A percentile compares a stretch with the other conserved stretches of the same genome.
Conservation (phyloP, 2,113 vertebrate genomes). For the Silurus meridionalis region DNA sequence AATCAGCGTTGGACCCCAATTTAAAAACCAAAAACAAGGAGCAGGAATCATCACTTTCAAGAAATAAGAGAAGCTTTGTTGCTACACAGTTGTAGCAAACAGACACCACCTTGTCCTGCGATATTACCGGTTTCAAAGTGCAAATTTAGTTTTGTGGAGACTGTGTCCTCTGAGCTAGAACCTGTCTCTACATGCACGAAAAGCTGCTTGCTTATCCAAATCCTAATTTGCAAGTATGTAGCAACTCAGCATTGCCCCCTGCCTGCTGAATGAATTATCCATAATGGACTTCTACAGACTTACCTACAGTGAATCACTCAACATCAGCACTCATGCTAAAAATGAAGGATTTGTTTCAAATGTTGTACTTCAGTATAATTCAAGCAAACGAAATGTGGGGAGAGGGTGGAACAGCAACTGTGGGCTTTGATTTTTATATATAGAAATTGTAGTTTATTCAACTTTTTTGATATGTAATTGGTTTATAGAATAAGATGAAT, state of each 20-base stretch:
- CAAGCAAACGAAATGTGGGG: background rate
- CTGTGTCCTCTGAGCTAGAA: background rate
- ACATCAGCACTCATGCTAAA: background rate
- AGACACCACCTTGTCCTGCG: background rate
- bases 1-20: background rate
- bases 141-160: background rate
- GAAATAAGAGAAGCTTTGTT: background rate
- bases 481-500: background rate
- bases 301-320: background rate
- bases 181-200: background rate
- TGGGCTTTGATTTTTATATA: background rate
- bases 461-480: slow-evolving; percentile 6
- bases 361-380: background rate
- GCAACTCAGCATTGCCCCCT: slow-evolving; percentile 19
- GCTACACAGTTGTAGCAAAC: background rate
- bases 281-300: background rate
- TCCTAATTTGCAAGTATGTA: background rate
- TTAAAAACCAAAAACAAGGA: background rate
- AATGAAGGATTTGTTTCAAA: slow-evolving; percentile 17
- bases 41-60: background rate
- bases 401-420: background rate
- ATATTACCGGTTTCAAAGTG: background rate
- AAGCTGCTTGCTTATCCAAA: background rate
- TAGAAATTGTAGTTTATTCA: background rate
- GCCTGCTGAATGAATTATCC: background rate